phyloP scores from a whole-genome alignment of 2,888 invertebrate species.

The Hemaris fuciformis region DNA sequence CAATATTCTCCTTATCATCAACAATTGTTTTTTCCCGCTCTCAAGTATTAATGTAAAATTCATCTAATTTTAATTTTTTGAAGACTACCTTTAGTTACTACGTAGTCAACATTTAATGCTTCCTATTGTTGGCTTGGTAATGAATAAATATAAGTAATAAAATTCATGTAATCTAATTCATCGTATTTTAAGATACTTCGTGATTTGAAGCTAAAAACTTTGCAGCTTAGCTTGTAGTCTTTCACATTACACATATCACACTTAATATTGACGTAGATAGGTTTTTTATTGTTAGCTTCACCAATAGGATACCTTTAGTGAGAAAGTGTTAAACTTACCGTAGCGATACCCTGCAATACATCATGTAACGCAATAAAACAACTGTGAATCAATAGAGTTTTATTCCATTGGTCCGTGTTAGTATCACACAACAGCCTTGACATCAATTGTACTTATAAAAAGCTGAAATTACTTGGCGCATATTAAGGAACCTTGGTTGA shows the following conservation, averaged over 20 bases:
- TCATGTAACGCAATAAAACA: neutral
- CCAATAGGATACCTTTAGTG: neutral
- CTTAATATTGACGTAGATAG: neutral
- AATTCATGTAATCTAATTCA: too few species aligned
- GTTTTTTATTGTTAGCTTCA: conserved; percentile 1
- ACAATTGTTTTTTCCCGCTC: too few species aligned
- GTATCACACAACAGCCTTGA: conserved; percentile 32
- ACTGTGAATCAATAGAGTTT: conserved; percentile 5
- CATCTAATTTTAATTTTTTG: too few species aligned
- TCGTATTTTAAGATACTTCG: neutral
- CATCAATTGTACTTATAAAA: neutral
- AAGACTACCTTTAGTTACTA: too few species aligned
- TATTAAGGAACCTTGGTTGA: neutral
- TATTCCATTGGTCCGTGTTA: conserved; percentile 51
- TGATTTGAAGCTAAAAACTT: neutral
- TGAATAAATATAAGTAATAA: too few species aligned
- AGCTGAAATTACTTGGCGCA: conserved; percentile 8
- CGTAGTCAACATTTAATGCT: too few species aligned
- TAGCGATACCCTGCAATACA: neutral
- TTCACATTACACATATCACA: neutral
- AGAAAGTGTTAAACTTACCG: neutral
- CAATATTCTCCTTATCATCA: too few species aligned
- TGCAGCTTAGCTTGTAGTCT: neutral
- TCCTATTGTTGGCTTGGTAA: too few species aligned
- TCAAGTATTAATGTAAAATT: too few species aligned